Conservation (phyloP, 35 echinoderm and acorn worm species). For the Apostichopus parvimensis region DNA sequence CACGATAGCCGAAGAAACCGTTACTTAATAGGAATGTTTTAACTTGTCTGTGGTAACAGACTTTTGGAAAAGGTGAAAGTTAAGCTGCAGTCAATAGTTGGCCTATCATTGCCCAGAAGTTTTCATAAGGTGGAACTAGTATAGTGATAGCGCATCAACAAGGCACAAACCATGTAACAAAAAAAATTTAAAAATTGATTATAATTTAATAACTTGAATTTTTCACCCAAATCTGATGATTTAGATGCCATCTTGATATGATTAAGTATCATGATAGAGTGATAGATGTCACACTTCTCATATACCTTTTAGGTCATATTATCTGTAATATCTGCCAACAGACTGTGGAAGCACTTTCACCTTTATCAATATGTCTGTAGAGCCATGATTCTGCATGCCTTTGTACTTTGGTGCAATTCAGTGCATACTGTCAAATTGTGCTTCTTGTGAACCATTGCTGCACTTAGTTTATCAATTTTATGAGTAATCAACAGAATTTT, state of each 20-base stretch:
- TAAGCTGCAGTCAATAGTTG: background rate
- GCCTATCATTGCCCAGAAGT: too few species aligned
- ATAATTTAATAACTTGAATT: too few species aligned
- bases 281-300: too few species aligned
- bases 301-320: too few species aligned
- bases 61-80: background rate
- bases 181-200: too few species aligned
- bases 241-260: too few species aligned
- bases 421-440: conserved; percentile 49
- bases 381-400: conserved; percentile 16
- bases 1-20: background rate
- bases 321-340: too few species aligned
- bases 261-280: too few species aligned
- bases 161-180: too few species aligned
- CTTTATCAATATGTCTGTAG: background rate
- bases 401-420: conserved; percentile 37
- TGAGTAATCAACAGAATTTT: conserved; percentile 19
- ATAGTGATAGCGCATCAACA: too few species aligned
- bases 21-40: background rate
- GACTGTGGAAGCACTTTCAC: background rate
- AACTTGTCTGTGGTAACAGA: conserved; percentile 5
- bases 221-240: too few species aligned
- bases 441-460: conserved; percentile 44
- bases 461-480: conserved; percentile 43
- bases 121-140: too few species aligned